phyloP scores from a whole-genome alignment of 2,888 invertebrate genomes.

The Apamea monoglypha region DNA sequence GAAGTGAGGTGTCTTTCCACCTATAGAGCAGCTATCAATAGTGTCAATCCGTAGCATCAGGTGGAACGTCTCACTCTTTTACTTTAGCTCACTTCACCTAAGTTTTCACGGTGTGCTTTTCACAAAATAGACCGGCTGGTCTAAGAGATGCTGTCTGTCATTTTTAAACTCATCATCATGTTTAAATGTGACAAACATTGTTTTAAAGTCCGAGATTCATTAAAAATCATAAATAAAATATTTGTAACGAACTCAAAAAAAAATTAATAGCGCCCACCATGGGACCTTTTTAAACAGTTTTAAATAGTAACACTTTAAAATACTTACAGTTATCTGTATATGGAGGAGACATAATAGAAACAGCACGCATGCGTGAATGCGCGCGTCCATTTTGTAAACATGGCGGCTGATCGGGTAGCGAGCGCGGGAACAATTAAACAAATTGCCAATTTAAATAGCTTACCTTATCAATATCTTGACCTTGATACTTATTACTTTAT shows the following conservation, averaged over 20 bases:
- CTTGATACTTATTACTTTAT: conserved; percentile 43
- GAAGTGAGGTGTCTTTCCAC: no score
- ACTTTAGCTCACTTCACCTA: neutral
- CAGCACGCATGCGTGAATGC: conserved; percentile 82
- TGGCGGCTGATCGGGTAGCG: conserved; percentile 74
- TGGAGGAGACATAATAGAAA: conserved; percentile 79
- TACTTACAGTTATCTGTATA: conserved; percentile 82
- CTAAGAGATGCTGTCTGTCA: neutral
- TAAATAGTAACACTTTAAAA: neutral
- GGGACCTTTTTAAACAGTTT: neutral
- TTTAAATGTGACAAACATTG: neutral
- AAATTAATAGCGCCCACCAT: neutral
- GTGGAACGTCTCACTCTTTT: no score
- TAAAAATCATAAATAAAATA: neutral
- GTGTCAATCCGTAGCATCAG: no score
- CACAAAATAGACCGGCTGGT: neutral
- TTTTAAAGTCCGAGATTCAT: neutral
- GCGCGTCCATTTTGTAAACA: conserved; percentile 84
- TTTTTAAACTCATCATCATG: neutral
- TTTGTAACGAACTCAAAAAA: neutral
- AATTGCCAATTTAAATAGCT: conserved; percentile 75
- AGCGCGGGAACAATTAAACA: conserved; percentile 68
- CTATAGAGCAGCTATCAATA: no score
- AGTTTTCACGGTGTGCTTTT: neutral
- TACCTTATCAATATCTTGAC: conserved; percentile 48